A percentile compares a stretch with the other conserved stretches of the same genome.
These are phyloP conservation scores for Sebastiscus albofasciatus DNA, from an alignment of 2,797 vertebrate genomes.

Conservation along the genomic window DNA sequence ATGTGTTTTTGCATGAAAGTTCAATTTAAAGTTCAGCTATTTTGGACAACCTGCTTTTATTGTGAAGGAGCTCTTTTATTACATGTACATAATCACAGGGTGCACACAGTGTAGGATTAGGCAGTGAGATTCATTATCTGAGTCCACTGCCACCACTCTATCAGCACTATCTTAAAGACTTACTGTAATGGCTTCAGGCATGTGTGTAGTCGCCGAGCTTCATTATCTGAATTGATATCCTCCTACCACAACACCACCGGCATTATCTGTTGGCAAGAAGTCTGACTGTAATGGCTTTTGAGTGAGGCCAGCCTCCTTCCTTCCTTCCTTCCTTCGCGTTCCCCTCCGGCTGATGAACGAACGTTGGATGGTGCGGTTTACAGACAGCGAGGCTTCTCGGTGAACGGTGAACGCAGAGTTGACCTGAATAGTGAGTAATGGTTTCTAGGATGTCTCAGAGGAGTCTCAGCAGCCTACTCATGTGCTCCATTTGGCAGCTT, in stretches of 20 bases:
- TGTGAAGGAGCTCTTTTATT: slow-evolving; percentile 6
- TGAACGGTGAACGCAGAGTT: slow-evolving; percentile 52
- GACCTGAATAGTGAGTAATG: slow-evolving; percentile 66
- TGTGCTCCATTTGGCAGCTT: slow-evolving; percentile 61
- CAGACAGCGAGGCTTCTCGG: slow-evolving; percentile 25
- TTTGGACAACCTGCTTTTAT: slow-evolving; percentile 8
- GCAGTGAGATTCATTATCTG: slow-evolving; percentile 27
- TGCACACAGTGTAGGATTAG: slow-evolving; percentile 27
- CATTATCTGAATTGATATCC: slow-evolving; percentile 38
- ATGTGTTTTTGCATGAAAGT: slow-evolving; percentile 1
- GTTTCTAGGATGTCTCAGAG: slow-evolving; percentile 61
- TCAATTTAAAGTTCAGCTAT: neutral
- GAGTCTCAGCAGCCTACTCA: slow-evolving; percentile 48
- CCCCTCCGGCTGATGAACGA: slow-evolving; percentile 10
- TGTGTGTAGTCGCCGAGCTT: slow-evolving; percentile 25
- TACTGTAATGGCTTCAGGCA: slow-evolving; percentile 52
- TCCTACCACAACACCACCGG: slow-evolving; percentile 23
- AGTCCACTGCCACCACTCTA: slow-evolving; percentile 18
- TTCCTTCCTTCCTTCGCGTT: neutral
- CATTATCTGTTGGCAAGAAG: slow-evolving; percentile 29
- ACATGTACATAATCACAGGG: neutral
- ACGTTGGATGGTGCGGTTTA: neutral
- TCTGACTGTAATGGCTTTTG: slow-evolving; percentile 38
- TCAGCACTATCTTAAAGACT: slow-evolving; percentile 60
- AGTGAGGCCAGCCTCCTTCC: neutral